phyloP scores from a whole-genome alignment of 2,888 invertebrate genomes.

The Amaurobius ferox region DNA sequence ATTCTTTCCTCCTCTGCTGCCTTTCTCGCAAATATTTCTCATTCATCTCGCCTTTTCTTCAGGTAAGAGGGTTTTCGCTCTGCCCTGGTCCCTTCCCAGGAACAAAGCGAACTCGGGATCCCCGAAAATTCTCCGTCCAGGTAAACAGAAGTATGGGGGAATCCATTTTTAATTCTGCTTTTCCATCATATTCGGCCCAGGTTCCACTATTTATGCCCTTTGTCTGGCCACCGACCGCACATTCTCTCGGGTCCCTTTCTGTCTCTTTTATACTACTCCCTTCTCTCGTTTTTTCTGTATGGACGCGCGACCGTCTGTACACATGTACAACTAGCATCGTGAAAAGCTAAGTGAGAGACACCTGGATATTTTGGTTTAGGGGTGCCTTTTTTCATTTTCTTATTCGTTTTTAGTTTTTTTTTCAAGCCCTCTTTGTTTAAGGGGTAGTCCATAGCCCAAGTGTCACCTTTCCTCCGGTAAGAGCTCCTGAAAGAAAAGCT shows the following conservation, averaged over 20 bases:
- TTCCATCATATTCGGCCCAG: constrained; percentile 4
- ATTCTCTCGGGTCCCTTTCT: background rate
- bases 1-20: background rate
- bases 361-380: constrained; percentile 59
- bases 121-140: background rate
- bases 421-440: constrained; percentile 55
- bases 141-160: constrained; percentile 22
- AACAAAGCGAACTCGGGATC: constrained; percentile 2
- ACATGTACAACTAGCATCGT: background rate
- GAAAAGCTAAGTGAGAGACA: constrained; percentile 27
- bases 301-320: constrained; percentile 6
- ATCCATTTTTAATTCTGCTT: constrained; percentile 66
- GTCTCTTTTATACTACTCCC: constrained; percentile 2
- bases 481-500: constrained; percentile 23
- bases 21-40: background rate
- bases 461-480: constrained; percentile 45
- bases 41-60: background rate
- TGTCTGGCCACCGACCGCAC: constrained; percentile 58
- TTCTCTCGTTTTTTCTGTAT: constrained; percentile 7
- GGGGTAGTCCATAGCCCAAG: constrained; percentile 20
- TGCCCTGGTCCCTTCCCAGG: background rate
- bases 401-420: constrained; percentile 31
- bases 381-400: constrained; percentile 19
- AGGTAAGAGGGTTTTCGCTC: background rate
- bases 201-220: constrained; percentile 37